Base-by-base conservation (phyloP, 1,140 invertebrate genomes). In the Metopolophium dirhodum region DNA sequence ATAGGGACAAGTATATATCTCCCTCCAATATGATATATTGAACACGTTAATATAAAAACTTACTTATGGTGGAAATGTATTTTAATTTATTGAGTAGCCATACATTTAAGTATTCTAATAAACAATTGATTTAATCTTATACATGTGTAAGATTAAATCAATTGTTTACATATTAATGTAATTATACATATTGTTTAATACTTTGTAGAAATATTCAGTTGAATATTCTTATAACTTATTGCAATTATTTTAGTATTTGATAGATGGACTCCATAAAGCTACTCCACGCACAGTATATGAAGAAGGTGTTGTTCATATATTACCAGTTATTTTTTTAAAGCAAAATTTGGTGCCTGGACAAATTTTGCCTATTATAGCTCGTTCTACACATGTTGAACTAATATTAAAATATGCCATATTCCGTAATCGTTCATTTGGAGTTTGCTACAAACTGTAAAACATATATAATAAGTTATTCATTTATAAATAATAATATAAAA, bases 321-420 rank as follows among this genome's bases (percentile, higher is more conserved):
- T 93, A 57, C 91, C 91, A n/a, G 11, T 93, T 54, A 41, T 93
- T n/a, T 93, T 93, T 93, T 57, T 93, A 35, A 45, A 7, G 14
- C 1, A 86, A 86, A 86, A 93, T 26, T 51, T 93, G 0, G 30
- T 93, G 0, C 91, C 91, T 37, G 91, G 82, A 3, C 82, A 93
- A 54, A 93, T 86, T 85, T 49, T 93, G 18, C 82, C 91, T 26
- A 85, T 93, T 9, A 57, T 93, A 37, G 91, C 91, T 83, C 91
- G 26, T 26, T 57, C 91, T 30, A 8, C 6, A 18, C 8, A 51
- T n/a, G 14, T 93, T 4, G n/a, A 54, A 57, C 11, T 26, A 1
- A 1, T 93, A 57, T 86, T 86, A n/a, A 86, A 86, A 41, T 93
- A 86, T 57, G 91, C 37, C 7, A 14, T 93, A 30, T 7, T 18